These are phyloP conservation scores for Diploptera punctata DNA, from an alignment of 2,888 invertebrate species.

Conservation along the genomic window DNA sequence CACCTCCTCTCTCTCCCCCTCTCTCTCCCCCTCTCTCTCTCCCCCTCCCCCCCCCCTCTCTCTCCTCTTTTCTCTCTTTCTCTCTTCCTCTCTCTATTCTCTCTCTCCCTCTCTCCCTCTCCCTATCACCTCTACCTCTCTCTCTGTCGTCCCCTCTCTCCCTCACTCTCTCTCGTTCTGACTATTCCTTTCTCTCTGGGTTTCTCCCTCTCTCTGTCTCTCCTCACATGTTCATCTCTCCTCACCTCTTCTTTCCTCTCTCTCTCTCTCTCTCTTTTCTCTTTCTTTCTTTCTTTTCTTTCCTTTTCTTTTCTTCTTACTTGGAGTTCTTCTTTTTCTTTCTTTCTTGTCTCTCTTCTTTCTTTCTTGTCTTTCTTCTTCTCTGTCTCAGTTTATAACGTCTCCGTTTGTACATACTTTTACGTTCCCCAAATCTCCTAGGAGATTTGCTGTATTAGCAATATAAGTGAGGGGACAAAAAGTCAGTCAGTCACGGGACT, in stretches of 20 bases:
- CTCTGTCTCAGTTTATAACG: not conserved
- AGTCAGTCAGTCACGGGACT: no score
- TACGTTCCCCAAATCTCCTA: no score
- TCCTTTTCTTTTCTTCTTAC: not conserved
- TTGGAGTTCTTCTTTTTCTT: not conserved
- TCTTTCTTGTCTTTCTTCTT: not conserved
- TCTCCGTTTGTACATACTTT: no score
- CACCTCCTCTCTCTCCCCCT: no score
- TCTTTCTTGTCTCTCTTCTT: not conserved
- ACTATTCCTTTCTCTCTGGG: not conserved
- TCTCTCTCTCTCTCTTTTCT: not conserved
- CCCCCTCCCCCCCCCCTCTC: not conserved
- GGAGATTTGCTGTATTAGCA: no score
- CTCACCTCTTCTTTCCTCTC: slow-evolving; percentile 6
- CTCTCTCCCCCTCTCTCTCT: not conserved
- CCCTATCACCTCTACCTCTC: not conserved
- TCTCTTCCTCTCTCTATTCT: no score
- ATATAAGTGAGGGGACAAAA: no score
- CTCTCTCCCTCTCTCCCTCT: no score
- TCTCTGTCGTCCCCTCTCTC: not conserved
- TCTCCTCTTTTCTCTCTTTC: not conserved
- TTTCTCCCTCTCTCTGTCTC: not conserved
- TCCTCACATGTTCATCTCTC: not conserved
- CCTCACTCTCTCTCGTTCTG: not conserved
- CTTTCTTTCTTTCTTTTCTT: not conserved